Percentiles rank a stretch among this genome's conserved stretches.
Evolutionary conservation across 2,113 vertebrate genomes (phyloP).

Genomic region (Pterocles gutturalis): DNA sequence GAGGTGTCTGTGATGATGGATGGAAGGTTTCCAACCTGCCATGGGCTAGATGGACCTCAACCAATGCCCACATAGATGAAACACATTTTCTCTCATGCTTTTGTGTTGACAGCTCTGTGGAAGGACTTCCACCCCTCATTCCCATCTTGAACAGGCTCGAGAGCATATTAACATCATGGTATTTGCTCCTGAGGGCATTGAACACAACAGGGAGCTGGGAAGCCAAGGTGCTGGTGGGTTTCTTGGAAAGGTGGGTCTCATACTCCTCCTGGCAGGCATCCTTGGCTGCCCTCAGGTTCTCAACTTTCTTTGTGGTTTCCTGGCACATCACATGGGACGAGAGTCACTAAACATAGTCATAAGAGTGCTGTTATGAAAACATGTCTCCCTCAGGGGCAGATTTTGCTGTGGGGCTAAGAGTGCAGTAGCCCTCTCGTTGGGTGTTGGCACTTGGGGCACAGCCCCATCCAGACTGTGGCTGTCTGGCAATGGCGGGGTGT

Average conservation of each 20-base stretch:
- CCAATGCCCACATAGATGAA: not conserved
- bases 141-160: slow-evolving; percentile 80
- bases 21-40: not conserved
- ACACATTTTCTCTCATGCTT: not conserved
- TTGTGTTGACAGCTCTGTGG: not conserved
- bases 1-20: not conserved
- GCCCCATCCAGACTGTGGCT: slow-evolving; percentile 8
- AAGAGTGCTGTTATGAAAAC: slow-evolving; percentile 2
- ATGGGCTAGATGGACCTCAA: not conserved
- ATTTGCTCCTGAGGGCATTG: slow-evolving; percentile 85
- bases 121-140: not conserved
- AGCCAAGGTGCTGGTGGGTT: slow-evolving; percentile 67
- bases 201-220: slow-evolving; percentile 84
- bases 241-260: slow-evolving; percentile 81
- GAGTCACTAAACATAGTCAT: slow-evolving; percentile 16
- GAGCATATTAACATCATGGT: slow-evolving; percentile 79
- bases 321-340: slow-evolving; percentile 57
- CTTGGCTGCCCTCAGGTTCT: slow-evolving; percentile 83
- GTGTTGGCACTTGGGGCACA: not conserved
- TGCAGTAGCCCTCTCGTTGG: not conserved
- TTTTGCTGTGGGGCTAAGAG: slow-evolving; percentile 39
- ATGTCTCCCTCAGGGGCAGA: not conserved
- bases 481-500: not conserved
- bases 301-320: slow-evolving; percentile 79
- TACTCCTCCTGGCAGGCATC: slow-evolving; percentile 81